Base-by-base conservation (phyloP, 2,797 vertebrate species). In the Aeoliscus strigatus region DNA sequence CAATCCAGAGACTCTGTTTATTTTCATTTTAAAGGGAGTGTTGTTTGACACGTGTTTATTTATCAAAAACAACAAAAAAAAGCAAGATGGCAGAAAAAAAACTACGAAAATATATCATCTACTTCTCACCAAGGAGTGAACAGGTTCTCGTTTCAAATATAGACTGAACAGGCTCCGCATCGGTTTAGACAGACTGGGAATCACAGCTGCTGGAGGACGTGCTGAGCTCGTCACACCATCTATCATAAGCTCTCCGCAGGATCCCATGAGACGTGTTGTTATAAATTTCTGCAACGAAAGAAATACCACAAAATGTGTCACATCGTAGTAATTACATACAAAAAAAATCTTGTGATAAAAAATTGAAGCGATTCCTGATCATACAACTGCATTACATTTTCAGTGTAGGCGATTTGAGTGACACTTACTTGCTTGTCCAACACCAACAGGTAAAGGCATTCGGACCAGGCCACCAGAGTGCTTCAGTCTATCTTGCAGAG, bases 381-480 rank as follows among this genome's bases (percentile, higher is more conserved):
- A 21, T 21, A n/a, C n/a, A n/a, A n/a, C n/a, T n/a, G n/a, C n/a
- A n/a, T n/a, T n/a, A n/a, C n/a, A n/a, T 21, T n/a, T 29, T 29
- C 9, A 29, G 12, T 29, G 12, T 29, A 25, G 24, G 8, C 24
- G 6, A 25, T 2, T 9, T 6, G 18, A 21, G 6, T n/a, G 18
- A 21, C 1, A 33, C 29, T 24, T 58, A 92, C 90, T 89, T 82
- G 90, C 88, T 46, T 70, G 25, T 0, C 89, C 89, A 0, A 91
- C 84, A 8, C 88, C 89, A 0, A 79, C 82, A 24, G 90, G 90
- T 1, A 92, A 82, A 1, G 90, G 89, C 83, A 91, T 89, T 12
- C 90, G 66, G n/a, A 73, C 39, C 39, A 86, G 73, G 0, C 90
- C 90, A 1, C 86, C 90, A 0, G 87, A 83, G 60, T 91, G 91